phyloP scores from a whole-genome alignment of 2,113 vertebrate genomes.

The Uropsilus gracilis region DNA sequence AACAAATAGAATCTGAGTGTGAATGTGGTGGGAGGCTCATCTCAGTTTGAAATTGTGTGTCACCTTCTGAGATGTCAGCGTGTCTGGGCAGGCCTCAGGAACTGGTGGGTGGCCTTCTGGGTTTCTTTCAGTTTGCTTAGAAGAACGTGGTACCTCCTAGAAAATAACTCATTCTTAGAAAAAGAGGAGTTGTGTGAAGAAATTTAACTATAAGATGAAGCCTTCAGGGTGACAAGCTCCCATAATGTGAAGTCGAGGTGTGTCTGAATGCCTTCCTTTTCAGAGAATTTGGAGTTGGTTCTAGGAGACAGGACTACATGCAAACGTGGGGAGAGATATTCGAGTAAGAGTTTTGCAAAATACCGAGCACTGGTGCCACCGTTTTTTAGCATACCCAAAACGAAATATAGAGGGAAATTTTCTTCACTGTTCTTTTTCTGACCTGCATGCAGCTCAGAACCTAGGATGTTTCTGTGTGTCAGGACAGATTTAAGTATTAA shows the following conservation, averaged over 20 bases:
- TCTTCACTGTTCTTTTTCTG: neutral
- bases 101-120: neutral
- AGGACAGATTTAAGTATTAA: neutral
- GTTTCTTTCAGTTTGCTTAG: slow-evolving; percentile 1
- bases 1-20: neutral
- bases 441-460: neutral
- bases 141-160: neutral
- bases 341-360: neutral
- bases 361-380: too few species aligned
- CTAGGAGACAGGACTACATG: neutral
- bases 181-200: neutral
- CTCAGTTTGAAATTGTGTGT: neutral
- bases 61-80: neutral
- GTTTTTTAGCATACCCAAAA: neutral
- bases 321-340: neutral
- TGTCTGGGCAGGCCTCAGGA: slow-evolving; percentile 26
- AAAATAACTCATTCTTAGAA: slow-evolving; percentile 6
- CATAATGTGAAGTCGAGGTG: neutral
- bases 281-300: neutral
- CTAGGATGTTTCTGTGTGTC: neutral
- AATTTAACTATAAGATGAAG: neutral
- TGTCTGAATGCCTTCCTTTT: neutral
- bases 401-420: neutral
- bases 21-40: neutral
- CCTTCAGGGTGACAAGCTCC: neutral